Evolutionary conservation across 2,888 invertebrate species (phyloP), one percentile per base, ranked within the genome.

Genomic region (Miltochrista miniata): DNA sequence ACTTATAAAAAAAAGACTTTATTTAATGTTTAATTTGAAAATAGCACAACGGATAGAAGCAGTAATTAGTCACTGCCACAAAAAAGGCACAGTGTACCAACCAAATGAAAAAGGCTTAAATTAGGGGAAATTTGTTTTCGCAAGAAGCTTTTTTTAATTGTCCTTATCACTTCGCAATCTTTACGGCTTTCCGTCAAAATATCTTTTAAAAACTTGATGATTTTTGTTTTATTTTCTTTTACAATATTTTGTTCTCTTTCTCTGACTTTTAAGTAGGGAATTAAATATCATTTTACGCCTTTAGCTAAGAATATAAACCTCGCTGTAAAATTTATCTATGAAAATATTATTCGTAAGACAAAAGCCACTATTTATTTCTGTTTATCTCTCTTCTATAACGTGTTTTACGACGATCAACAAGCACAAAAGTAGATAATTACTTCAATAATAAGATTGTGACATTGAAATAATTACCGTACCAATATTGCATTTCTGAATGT

Each of bases 111-210:
- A 66, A 68, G 65, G 69, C 50, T 66, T 64, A 56, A 64, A 57
- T 52, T 47, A 45, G 51, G 40, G 44, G 49, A 59, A 68, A 65
- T 45, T 60, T 69, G 63, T 66, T 68, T 68, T 63, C 44, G 43
- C 36, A 45, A 45, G 54, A 69, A 54, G 57, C 55, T 65, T 70
- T 68, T 59, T 58, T 48, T 70, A 67, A 68, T 70, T 70, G 59
- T 57, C 64, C 61, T 61, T 58, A 67, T 59, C 58, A 45, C 44
- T 59, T 40, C 40, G 35, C 54, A 51, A 61, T 64, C 59, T 63
- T 68, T 51, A 64, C 45, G 59, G 53, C 40, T 58, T 61, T 45
- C 59, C 48, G 33, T 53, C n/a, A 44, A 58, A 55, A 56, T 55
- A 14, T 29, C 53, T 59, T 68, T 58, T 58, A 65, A 59, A 52